Conservation (phyloP, 2,797 vertebrate genomes). For the Diglossa cyanea region DNA sequence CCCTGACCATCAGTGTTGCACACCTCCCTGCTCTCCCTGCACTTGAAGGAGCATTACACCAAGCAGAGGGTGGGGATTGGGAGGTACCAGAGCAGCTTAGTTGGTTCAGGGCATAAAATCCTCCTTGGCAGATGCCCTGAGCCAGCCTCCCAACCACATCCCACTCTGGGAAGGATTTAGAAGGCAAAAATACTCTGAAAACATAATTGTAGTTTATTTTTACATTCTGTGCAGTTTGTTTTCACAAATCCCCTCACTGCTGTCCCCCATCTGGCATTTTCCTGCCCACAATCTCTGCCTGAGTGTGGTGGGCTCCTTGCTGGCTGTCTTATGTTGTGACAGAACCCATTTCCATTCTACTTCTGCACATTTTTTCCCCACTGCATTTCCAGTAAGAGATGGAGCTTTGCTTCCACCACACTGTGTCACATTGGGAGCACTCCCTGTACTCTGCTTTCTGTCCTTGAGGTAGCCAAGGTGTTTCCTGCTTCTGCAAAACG, state of each 20-base stretch:
- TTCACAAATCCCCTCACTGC: neutral
- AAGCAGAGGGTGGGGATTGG: neutral
- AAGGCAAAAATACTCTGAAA: neutral
- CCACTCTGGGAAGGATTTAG: neutral
- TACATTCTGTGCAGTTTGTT: neutral
- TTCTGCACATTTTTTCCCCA: neutral
- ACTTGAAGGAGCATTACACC: neutral
- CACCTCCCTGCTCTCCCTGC: neutral
- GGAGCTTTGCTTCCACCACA: neutral
- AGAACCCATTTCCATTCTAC: neutral
- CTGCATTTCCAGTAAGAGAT: neutral
- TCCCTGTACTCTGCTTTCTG: neutral
- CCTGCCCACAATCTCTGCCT: neutral
- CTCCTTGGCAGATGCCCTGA: neutral
- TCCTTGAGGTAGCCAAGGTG: neutral
- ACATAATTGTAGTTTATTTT: neutral
- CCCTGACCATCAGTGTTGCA: neutral
- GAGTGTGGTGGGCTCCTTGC: neutral
- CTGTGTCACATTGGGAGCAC: neutral
- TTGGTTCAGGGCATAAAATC: neutral
- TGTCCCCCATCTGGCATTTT: neutral
- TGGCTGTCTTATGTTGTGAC: fast-evolving
- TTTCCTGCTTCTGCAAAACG: fast-evolving
- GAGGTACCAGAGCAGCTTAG: neutral
- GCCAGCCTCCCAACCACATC: neutral